These are phyloP conservation scores for Steinernema feltiae DNA, from an alignment of 1,140 invertebrate genomes.

Conservation along the genomic window DNA sequence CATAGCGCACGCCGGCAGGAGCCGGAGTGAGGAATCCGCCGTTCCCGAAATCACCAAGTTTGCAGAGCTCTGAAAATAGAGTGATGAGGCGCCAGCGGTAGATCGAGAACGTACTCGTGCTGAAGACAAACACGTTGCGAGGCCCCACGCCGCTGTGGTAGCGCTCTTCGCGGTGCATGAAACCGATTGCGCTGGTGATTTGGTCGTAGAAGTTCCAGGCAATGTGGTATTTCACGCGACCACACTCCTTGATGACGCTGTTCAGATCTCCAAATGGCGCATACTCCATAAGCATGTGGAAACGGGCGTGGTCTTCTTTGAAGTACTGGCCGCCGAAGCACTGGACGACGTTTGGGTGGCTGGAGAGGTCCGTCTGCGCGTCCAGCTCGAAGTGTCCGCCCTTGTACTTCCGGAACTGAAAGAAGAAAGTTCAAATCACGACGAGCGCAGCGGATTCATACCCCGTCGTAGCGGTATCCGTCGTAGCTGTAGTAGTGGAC, in stretches of 20 bases:
- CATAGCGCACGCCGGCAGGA: too few species aligned
- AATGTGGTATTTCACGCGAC: neutral
- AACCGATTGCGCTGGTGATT: neutral
- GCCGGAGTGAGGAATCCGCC: too few species aligned
- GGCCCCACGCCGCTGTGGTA: neutral
- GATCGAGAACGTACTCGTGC: neutral
- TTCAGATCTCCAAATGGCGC: neutral
- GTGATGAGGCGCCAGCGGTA: neutral
- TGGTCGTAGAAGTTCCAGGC: conserved; percentile 3
- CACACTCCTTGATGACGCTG: neutral
- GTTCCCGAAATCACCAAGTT: neutral
- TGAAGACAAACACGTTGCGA: neutral
- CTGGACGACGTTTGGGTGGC: too few species aligned
- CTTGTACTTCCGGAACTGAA: too few species aligned
- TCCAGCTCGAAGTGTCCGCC: too few species aligned
- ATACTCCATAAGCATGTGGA: neutral
- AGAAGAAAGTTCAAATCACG: too few species aligned
- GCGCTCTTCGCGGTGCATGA: neutral
- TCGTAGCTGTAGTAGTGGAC: too few species aligned
- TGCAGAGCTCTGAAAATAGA: neutral
- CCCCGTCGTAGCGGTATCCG: too few species aligned
- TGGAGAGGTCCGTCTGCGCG: too few species aligned
- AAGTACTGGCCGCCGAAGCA: too few species aligned
- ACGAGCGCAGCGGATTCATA: too few species aligned
- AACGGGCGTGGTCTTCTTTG: too few species aligned